Percentiles rank a stretch among this genome's conserved stretches.
Evolutionary conservation across 2,888 invertebrate species (phyloP).

Genomic region (Lasioglossum pauxillum): DNA sequence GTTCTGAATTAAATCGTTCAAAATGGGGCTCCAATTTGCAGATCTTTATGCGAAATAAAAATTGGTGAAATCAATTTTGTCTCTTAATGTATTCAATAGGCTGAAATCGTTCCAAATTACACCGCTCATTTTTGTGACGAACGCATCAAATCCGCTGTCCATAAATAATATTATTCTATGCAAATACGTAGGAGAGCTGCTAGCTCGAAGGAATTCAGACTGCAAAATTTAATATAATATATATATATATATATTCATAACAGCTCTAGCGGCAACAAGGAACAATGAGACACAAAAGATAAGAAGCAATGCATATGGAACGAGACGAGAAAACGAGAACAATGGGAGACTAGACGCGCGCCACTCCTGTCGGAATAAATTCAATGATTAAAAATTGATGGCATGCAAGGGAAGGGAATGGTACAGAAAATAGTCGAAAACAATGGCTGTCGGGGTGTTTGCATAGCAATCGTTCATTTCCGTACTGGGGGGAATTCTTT

Average conservation of each 20-base stretch:
- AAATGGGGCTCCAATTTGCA: no score
- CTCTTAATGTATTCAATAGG: no score
- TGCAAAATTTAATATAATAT: background rate
- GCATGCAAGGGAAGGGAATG: background rate
- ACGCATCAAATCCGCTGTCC: no score
- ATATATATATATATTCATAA: background rate
- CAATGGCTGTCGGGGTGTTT: background rate
- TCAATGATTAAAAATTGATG: background rate
- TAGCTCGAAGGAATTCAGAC: background rate
- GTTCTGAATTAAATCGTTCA: no score
- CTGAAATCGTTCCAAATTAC: no score
- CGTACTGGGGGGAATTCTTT: background rate
- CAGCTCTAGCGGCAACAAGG: background rate
- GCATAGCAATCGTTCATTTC: constrained; percentile 11
- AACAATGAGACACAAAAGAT: background rate
- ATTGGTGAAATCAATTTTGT: no score
- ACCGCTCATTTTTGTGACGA: no score
- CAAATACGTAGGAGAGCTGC: background rate
- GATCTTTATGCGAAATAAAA: no score
- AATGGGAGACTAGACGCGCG: background rate
- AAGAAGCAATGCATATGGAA: background rate
- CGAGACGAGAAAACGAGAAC: background rate
- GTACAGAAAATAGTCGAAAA: background rate
- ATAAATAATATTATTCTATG: background rate
- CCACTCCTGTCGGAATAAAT: background rate